Conservation (phyloP, 2,113 vertebrate species). For the Colaptes auratus region DNA sequence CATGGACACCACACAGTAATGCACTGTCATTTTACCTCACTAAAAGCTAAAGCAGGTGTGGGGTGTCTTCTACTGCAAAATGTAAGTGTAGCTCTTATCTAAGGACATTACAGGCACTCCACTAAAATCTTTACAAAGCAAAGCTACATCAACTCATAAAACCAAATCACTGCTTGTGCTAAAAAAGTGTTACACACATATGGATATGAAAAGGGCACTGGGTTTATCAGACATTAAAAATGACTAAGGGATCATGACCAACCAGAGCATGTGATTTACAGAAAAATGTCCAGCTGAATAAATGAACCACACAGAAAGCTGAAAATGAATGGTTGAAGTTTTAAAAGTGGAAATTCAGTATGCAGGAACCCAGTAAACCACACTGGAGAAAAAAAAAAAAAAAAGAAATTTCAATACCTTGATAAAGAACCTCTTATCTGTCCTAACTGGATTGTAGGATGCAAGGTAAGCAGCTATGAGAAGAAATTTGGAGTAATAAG, state of each 20-base stretch:
- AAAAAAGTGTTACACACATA: rapidly evolving
- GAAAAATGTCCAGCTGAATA: background rate
- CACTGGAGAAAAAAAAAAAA: background rate
- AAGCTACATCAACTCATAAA: background rate
- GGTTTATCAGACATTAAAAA: background rate
- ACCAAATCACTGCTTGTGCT: background rate
- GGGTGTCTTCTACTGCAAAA: background rate
- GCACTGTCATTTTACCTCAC: background rate
- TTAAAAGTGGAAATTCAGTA: background rate
- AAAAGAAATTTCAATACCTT: slow-evolving; percentile 81
- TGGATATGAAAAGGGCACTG: background rate
- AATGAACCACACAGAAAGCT: background rate
- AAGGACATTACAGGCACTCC: background rate
- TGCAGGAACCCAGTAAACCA: background rate
- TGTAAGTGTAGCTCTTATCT: background rate
- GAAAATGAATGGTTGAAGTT: background rate
- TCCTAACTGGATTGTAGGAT: slow-evolving; percentile 95
- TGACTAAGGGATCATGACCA: background rate
- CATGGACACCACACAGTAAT: background rate
- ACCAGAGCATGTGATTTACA: background rate
- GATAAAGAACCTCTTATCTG: slow-evolving; percentile 95
- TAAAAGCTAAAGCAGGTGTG: background rate
- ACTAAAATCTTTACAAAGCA: background rate
- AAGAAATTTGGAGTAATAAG: slow-evolving; percentile 98
- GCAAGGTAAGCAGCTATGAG: slow-evolving; percentile 96